These are phyloP conservation scores for Parauchenoglanis ngamensis DNA, from an alignment of 2,797 vertebrate genomes.

Conservation along the genomic window DNA sequence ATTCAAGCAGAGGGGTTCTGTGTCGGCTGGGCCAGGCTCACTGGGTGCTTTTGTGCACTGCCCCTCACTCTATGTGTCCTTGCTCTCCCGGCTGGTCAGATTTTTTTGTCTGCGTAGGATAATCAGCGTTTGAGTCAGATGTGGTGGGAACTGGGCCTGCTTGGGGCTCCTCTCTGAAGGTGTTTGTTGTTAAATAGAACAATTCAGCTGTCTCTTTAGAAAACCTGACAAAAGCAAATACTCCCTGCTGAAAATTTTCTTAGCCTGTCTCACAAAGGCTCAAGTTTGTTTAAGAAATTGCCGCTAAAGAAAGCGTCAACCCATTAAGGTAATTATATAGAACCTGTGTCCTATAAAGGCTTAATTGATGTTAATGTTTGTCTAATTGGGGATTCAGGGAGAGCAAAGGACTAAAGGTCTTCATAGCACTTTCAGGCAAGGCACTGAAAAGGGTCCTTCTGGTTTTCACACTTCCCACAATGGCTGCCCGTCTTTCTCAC, in stretches of 20 bases:
- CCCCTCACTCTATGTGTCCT: constrained; percentile 88
- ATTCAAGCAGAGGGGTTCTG: constrained; percentile 87
- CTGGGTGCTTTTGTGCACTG: constrained; percentile 86
- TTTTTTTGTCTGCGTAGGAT: constrained; percentile 85
- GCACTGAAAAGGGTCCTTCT: constrained; percentile 91
- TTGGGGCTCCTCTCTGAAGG: constrained; percentile 92
- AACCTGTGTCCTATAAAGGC: constrained; percentile 99
- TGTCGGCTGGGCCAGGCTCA: constrained; percentile 80
- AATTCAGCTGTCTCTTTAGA: constrained; percentile 96
- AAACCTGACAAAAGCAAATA: constrained; percentile 95
- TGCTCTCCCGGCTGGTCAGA: constrained; percentile 86
- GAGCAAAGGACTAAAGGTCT: constrained; percentile 95
- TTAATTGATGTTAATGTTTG: constrained; percentile 99
- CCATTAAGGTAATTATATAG: constrained; percentile 99
- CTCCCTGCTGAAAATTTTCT: constrained; percentile 96
- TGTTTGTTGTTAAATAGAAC: constrained; percentile 98
- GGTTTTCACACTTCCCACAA: constrained; percentile 96
- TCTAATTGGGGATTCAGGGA: constrained; percentile 98
- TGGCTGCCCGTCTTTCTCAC: constrained; percentile 97
- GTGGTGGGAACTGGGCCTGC: constrained; percentile 92
- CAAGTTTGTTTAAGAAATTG: constrained; percentile 99
- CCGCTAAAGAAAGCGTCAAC: constrained; percentile 98
- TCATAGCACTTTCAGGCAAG: constrained; percentile 96
- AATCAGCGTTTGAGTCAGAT: constrained; percentile 92
- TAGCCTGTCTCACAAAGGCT: constrained; percentile 93